Percentiles rank a stretch among this genome's conserved stretches.
Conservation (phyloP, 2,888 invertebrate genomes). For the Clostera curtula region DNA sequence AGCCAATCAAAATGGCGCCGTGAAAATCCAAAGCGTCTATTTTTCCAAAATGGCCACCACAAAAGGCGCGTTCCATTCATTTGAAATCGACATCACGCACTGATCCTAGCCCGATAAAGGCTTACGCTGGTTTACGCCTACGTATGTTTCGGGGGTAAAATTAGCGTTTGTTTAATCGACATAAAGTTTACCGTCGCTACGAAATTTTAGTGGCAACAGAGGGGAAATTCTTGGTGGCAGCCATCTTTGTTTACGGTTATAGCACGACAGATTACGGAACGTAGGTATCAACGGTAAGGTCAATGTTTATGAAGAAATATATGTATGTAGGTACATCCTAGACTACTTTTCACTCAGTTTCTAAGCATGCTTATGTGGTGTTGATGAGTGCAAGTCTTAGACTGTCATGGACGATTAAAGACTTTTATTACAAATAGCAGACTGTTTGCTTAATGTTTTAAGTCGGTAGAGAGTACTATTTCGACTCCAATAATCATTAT, state of each 20-base stretch:
- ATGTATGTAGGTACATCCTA: too few species aligned
- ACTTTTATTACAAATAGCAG: too few species aligned
- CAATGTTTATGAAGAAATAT: too few species aligned
- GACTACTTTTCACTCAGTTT: too few species aligned
- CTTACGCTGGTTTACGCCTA: slow-evolving; percentile 23
- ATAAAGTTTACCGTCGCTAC: slow-evolving; percentile 15
- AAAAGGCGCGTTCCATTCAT: slow-evolving; percentile 38
- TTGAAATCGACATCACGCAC: slow-evolving; percentile 40
- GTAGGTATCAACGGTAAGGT: too few species aligned
- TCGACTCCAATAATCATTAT: too few species aligned
- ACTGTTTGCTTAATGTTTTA: too few species aligned
- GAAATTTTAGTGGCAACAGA: slow-evolving; percentile 3
- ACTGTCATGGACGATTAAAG: too few species aligned
- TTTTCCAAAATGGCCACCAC: slow-evolving; percentile 46
- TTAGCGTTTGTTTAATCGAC: slow-evolving; percentile 29
- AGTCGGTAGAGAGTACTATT: too few species aligned
- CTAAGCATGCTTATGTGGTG: too few species aligned
- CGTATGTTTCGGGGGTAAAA: slow-evolving; percentile 24
- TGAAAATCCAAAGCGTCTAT: slow-evolving; percentile 25
- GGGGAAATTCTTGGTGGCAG: background rate
- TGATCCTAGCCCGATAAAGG: slow-evolving; percentile 27
- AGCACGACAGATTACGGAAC: too few species aligned
- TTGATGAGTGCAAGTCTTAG: too few species aligned
- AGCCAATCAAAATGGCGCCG: slow-evolving; percentile 18
- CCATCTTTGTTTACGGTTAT: slow-evolving; percentile 1